phyloP scores from a whole-genome alignment of 2,797 vertebrate species.

The Momotus momota region DNA sequence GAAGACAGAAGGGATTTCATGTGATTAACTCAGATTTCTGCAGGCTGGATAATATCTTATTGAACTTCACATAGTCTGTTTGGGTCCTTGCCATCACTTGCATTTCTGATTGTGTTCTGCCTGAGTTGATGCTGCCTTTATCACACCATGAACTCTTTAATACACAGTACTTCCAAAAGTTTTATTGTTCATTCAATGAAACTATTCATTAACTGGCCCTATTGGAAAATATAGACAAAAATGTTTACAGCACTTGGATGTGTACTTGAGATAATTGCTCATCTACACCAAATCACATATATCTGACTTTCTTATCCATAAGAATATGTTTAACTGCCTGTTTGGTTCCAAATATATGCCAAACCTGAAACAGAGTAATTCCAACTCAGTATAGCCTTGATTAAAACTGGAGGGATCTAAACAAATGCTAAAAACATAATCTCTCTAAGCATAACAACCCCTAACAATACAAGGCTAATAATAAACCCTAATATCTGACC shows the following conservation, averaged over 20 bases:
- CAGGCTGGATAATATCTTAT: not conserved
- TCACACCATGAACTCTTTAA: not conserved
- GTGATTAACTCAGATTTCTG: not conserved
- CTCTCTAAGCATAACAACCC: not conserved
- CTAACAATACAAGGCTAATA: not conserved
- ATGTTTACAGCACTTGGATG: not conserved
- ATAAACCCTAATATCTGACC: not conserved
- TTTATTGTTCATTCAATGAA: not conserved
- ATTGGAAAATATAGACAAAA: not conserved
- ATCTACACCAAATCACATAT: not conserved
- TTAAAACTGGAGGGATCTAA: not conserved
- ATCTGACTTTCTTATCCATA: not conserved
- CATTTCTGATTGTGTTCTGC: not conserved
- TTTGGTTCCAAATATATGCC: not conserved
- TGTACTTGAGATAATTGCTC: not conserved
- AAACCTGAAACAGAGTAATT: not conserved
- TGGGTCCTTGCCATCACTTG: not conserved
- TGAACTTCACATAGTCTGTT: not conserved
- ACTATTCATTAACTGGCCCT: not conserved
- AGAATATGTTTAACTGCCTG: not conserved
- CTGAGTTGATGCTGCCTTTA: not conserved
- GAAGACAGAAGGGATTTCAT: constrained; percentile 1
- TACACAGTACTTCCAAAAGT: not conserved
- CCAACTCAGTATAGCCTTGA: not conserved
- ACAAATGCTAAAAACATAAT: not conserved